Evolutionary conservation across 2,888 invertebrate genomes (phyloP).

Genomic region (Melanophora roralis): DNA sequence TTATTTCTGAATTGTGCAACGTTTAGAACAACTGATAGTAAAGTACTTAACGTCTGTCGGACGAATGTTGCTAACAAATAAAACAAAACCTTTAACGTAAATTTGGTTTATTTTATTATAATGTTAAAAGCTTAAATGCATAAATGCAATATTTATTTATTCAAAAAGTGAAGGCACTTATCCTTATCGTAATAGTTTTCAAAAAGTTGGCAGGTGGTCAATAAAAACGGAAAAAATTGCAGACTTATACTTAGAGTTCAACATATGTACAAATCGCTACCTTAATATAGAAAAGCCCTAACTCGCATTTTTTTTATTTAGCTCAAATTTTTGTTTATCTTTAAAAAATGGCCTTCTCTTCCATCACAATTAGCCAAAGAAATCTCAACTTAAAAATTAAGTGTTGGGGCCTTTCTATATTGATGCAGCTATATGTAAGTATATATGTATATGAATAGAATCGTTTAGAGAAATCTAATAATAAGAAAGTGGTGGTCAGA

Average conservation of each 20-base stretch:
- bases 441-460: no score
- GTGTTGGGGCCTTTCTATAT: no score
- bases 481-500: no score
- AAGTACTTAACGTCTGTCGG: background rate
- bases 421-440: no score
- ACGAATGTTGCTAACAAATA: background rate
- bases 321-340: no score
- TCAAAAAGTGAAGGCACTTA: background rate
- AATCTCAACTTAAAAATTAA: no score
- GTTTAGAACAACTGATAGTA: background rate
- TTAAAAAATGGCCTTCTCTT: no score
- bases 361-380: no score
- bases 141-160: background rate
- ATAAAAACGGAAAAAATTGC: background rate
- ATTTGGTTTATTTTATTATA: background rate
- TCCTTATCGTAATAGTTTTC: background rate
- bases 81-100: background rate
- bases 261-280: background rate
- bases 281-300: background rate
- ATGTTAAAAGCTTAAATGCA: background rate
- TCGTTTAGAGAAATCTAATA: no score
- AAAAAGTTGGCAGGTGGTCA: background rate
- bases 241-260: background rate
- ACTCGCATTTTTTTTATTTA: no score
- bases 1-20: background rate